Evolutionary conservation across 1,140 invertebrate species (phyloP), one percentile per base, ranked within the genome.

Genomic region (Aradophagus sp.): DNA sequence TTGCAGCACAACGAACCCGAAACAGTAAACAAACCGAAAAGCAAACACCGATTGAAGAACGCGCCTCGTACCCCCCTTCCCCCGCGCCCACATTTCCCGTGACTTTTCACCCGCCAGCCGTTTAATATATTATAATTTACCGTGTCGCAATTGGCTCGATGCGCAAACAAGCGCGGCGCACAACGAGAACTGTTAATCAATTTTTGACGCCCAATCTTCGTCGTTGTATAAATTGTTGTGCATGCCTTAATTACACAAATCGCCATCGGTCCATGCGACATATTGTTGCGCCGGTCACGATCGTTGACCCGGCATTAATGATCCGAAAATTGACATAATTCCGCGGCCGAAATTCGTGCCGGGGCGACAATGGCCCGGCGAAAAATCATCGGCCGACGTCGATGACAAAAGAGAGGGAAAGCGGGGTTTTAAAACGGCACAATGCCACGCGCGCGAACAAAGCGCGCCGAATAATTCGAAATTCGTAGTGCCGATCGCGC

Each of bases 271-370:
- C n/a, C 20, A 38, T 45, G 23, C 53, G 31, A 63, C 29, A 55
- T 53, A 71, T 71, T 61, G 68, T 63, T 48, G 34, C 39, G 12
- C 53, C 19, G 62, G 47, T 53, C 35, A 55, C 53, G 69, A 66
- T 72, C 61, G 55, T 50, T 72, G 69, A 61, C 55, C 55, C 56
- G 69, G 48, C 31, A 61, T 62, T 72, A 66, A 66, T 66, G 69
- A 72, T 71, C 29, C 55, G 59, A 59, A 61, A 71, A 71, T 59
- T 71, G 68, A 65, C 59, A 70, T 70, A 45, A 63, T 70, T 53
- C 52, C 35, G 31, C 63, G 56, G 62, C 41, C 32, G 39, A n/a
- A 35, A 71, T 65, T 71, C 48, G 58, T 35, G 31, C 56, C 16
- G 38, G 32, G 11, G 17, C 29, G 50, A 62, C 55, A 62, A 48